Conservation (phyloP, 2,113 vertebrate genomes). For the Eulemur macaco region DNA sequence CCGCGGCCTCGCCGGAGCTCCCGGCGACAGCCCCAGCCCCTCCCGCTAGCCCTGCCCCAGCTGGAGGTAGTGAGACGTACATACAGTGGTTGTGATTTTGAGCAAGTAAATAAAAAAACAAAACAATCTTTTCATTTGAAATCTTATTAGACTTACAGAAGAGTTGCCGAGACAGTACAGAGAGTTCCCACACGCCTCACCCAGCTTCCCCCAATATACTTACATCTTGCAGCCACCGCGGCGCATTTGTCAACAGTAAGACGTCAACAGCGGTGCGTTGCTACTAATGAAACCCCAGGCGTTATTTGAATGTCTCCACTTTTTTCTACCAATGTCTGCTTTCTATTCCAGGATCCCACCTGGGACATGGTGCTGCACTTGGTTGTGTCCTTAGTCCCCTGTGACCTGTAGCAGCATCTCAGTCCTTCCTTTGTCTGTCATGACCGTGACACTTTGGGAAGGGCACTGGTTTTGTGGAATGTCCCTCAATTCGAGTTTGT, state of each 20-base stretch:
- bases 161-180: background rate
- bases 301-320: background rate
- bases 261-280: no score
- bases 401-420: no score
- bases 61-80: no score
- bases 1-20: background rate
- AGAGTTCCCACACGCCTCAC: background rate
- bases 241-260: background rate
- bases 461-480: no score
- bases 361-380: accelerated
- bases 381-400: background rate
- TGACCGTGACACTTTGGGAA: no score
- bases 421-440: no score
- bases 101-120: background rate
- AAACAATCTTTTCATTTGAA: background rate
- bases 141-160: background rate
- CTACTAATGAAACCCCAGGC: background rate
- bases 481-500: no score
- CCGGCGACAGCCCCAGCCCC: background rate
- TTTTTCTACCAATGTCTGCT: background rate
- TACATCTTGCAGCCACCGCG: background rate
- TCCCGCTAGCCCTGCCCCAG: background rate
- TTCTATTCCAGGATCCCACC: background rate
- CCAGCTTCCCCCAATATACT: background rate
- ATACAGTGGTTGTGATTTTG: background rate